A percentile compares a stretch with the other conserved stretches of the same genome.
phyloP scores from a whole-genome alignment of 2,888 invertebrate species.

The Seira ritae region DNA sequence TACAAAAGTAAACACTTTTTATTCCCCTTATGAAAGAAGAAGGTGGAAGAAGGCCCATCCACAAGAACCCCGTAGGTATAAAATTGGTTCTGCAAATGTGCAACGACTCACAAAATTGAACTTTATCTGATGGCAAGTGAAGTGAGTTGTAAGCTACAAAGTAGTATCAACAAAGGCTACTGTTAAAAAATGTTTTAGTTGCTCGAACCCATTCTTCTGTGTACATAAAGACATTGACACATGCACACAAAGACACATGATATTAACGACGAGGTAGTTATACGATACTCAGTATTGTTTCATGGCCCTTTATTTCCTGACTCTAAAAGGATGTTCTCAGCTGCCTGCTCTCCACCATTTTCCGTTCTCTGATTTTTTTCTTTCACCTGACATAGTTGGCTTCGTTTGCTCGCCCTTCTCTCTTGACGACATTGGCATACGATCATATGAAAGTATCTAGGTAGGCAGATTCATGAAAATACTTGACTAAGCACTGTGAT shows the following conservation, averaged over 20 bases:
- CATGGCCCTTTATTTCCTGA: neutral
- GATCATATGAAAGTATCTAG: constrained; percentile 11
- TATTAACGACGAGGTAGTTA: neutral
- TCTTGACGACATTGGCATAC: constrained; percentile 18
- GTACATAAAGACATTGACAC: constrained; percentile 37
- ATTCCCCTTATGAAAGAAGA: neutral
- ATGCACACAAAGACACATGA: neutral
- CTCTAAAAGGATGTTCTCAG: neutral
- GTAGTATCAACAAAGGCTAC: constrained; percentile 14
- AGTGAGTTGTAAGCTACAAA: constrained; percentile 16
- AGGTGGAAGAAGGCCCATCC: neutral
- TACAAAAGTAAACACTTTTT: constrained; percentile 13
- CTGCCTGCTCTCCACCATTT: neutral
- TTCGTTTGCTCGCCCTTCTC: neutral
- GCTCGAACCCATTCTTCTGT: neutral
- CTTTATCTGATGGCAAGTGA: constrained; percentile 40
- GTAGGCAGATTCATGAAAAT: neutral
- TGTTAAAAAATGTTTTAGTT: neutral
- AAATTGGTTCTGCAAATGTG: constrained; percentile 23
- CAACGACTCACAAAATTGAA: constrained; percentile 47
- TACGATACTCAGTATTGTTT: neutral
- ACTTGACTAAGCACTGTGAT: neutral
- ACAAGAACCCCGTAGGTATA: neutral
- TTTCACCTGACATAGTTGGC: constrained; percentile 27
- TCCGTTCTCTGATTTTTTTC: neutral